phyloP scores from a whole-genome alignment of 2,113 vertebrate species.

The Tragelaphus buxtoni region DNA sequence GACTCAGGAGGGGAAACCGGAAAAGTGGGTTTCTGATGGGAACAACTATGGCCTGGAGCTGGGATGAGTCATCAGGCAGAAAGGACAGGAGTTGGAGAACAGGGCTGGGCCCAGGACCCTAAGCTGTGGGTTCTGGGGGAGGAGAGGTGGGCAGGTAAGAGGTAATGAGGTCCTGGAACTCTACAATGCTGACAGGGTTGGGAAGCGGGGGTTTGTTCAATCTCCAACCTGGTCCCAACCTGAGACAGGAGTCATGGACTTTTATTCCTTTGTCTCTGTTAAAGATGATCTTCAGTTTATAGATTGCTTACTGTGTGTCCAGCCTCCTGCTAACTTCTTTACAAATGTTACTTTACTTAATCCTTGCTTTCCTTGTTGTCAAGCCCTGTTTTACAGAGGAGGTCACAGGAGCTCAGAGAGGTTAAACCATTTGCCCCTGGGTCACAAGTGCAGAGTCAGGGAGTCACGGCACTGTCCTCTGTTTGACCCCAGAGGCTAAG shows the following conservation, averaged over 20 bases:
- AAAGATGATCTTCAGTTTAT: background rate
- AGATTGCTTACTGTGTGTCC: background rate
- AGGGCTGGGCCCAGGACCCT: background rate
- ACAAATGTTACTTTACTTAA: background rate
- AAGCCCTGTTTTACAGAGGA: background rate
- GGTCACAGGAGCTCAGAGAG: background rate
- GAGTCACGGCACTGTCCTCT: background rate
- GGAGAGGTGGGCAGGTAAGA: background rate
- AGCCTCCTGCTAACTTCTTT: background rate
- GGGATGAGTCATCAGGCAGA: background rate
- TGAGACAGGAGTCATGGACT: background rate
- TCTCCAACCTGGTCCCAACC: background rate
- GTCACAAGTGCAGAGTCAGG: background rate
- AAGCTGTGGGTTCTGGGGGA: too few relatives aligned
- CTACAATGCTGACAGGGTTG: fast-evolving
- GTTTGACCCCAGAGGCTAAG: background rate
- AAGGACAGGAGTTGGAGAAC: background rate
- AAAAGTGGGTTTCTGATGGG: slow-evolving; percentile 45
- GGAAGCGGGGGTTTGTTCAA: background rate
- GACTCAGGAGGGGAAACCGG: background rate
- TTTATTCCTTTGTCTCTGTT: background rate
- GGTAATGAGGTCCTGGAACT: background rate
- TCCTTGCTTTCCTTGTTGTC: background rate
- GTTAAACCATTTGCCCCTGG: background rate
- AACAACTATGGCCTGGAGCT: background rate